phyloP scores from a whole-genome alignment of 2,888 invertebrate species.

The Cerastis rubricosa region DNA sequence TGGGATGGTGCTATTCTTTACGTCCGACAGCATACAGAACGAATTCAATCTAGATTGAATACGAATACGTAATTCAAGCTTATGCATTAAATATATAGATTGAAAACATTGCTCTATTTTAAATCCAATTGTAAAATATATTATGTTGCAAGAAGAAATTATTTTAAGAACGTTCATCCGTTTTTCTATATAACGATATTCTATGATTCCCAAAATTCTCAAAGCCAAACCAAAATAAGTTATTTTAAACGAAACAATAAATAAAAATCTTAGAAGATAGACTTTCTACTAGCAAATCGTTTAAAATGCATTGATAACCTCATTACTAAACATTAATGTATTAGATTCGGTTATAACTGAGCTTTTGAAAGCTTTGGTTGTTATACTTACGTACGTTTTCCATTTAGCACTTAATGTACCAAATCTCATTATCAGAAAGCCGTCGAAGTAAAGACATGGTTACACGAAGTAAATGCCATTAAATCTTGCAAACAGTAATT shows the following conservation, averaged over 20 bases:
- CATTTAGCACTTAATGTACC: constrained; percentile 52
- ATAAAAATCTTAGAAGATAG: background rate
- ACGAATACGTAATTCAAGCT: background rate
- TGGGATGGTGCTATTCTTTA: too few species aligned
- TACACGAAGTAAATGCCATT: constrained; percentile 38
- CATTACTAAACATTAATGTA: constrained; percentile 39
- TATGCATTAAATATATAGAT: background rate
- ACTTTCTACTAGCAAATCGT: background rate
- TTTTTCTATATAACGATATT: background rate
- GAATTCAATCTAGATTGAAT: background rate
- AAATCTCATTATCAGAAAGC: constrained; percentile 54
- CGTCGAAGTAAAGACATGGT: constrained; percentile 27
- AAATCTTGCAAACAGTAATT: constrained; percentile 54
- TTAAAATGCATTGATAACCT: constrained; percentile 12
- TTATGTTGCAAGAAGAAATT: background rate
- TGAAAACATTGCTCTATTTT: background rate
- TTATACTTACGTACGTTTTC: constrained; percentile 45
- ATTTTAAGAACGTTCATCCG: background rate
- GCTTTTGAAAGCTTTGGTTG: constrained; percentile 39
- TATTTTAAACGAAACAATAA: background rate
- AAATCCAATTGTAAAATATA: background rate
- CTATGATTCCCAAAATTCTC: too few species aligned
- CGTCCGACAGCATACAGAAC: too few species aligned
- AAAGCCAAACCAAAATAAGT: background rate
- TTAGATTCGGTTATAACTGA: constrained; percentile 25